Percentiles rank a stretch among this genome's conserved stretches.
Evolutionary conservation across 2,113 vertebrate species (phyloP).

Genomic region (Myrmecobius fasciatus): DNA sequence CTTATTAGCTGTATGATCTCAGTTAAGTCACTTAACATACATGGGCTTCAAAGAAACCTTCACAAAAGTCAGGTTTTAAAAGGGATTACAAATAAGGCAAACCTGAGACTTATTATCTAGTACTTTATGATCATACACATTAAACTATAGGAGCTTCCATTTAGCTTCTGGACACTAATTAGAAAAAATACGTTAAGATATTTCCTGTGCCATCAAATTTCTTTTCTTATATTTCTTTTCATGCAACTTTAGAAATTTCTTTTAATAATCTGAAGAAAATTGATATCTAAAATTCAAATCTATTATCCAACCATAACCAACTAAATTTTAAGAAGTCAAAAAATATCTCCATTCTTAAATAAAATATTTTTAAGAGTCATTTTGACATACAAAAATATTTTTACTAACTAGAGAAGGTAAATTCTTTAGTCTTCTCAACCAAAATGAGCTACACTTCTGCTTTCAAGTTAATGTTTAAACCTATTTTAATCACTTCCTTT

Average conservation of each 20-base stretch:
- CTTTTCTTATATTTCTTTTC: constrained; percentile 35
- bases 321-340: constrained; percentile 16
- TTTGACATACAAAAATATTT: neutral
- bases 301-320: constrained; percentile 14
- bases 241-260: constrained; percentile 30
- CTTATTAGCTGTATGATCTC: neutral
- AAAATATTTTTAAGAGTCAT: neutral
- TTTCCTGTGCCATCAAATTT: neutral
- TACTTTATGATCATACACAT: neutral
- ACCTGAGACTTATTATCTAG: constrained; percentile 25
- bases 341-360: constrained; percentile 2
- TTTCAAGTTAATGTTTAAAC: constrained; percentile 89
- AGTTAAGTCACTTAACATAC: neutral
- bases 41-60: constrained; percentile 1
- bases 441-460: constrained; percentile 73
- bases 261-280: constrained; percentile 19
- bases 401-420: constrained; percentile 18
- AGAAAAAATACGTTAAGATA: neutral
- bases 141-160: neutral
- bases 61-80: neutral
- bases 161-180: neutral
- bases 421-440: constrained; percentile 67
- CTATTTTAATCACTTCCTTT: constrained; percentile 86
- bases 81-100: constrained; percentile 4
- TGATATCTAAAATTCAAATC: neutral